A percentile compares a stretch with the other conserved stretches of the same genome.
Evolutionary conservation across 2,113 vertebrate species (phyloP).

Genomic region (Paedocypris sp.): DNA sequence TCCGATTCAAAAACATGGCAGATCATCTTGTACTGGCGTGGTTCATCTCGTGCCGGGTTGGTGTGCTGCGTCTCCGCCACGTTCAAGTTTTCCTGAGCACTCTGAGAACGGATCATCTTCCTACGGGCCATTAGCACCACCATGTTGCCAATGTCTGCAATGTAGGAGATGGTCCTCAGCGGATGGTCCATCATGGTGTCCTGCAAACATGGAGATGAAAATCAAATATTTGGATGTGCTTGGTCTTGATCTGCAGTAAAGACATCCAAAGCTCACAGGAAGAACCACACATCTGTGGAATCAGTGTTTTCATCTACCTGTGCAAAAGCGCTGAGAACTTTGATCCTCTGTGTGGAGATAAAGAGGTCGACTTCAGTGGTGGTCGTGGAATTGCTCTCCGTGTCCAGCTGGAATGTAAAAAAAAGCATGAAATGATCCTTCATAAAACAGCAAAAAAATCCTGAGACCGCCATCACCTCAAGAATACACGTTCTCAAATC

Average conservation of each 20-base stretch:
- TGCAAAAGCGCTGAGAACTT: slow-evolving; percentile 92
- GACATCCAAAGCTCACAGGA: not conserved
- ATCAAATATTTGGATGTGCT: not conserved
- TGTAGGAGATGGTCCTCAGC: slow-evolving; percentile 90
- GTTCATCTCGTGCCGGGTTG: slow-evolving; percentile 69
- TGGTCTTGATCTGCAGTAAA: not conserved
- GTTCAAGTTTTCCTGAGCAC: slow-evolving; percentile 82
- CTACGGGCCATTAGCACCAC: slow-evolving; percentile 92
- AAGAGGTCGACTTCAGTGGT: slow-evolving; percentile 92
- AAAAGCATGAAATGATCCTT: not conserved
- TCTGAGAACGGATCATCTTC: slow-evolving; percentile 70
- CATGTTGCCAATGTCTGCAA: slow-evolving; percentile 94
- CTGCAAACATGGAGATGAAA: slow-evolving; percentile 43
- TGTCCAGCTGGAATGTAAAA: slow-evolving; percentile 55
- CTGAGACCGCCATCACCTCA: not conserved
- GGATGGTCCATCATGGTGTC: slow-evolving; percentile 95
- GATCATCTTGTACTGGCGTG: slow-evolving; percentile 90
- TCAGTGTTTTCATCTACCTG: no score
- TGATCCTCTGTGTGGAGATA: slow-evolving; percentile 96
- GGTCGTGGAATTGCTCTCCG: slow-evolving; percentile 72
- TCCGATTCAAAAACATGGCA: slow-evolving; percentile 97
- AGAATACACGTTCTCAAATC: not conserved
- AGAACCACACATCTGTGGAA: no score
- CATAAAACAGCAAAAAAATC: not conserved
- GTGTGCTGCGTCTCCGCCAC: slow-evolving; percentile 55